Conservation (phyloP, 2,888 invertebrate species). For the Acronicta alni region DNA sequence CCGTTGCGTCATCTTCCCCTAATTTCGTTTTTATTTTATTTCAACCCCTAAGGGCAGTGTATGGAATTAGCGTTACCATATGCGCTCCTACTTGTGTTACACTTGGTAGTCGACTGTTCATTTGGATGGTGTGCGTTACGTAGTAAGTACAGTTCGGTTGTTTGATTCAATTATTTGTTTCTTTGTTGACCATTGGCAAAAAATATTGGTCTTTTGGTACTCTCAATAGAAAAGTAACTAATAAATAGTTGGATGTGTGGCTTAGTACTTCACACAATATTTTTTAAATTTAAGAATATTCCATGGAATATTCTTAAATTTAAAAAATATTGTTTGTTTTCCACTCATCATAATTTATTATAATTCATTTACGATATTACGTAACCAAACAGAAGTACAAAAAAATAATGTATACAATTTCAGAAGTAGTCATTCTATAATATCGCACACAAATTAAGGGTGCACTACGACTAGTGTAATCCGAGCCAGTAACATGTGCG, state of each 20-base stretch:
- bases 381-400: neutral
- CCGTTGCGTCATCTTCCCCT: constrained; percentile 86
- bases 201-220: neutral
- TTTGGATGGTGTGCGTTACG: constrained; percentile 68
- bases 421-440: constrained; percentile 19
- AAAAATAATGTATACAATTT: neutral
- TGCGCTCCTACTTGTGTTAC: constrained; percentile 87
- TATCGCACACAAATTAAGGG: constrained; percentile 64
- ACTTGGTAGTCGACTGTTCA: constrained; percentile 81
- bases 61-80: constrained; percentile 88
- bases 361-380: no score
- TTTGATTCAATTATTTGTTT: constrained; percentile 2
- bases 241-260: no score
- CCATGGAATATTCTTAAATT: no score
- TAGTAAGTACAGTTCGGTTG: constrained; percentile 18
- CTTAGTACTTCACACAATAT: no score
- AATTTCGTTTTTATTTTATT: constrained; percentile 88
- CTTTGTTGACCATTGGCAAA: neutral
- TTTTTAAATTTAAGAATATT: neutral
- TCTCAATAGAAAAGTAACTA: neutral
- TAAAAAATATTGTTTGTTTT: no score
- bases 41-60: constrained; percentile 80
- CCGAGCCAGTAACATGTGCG: constrained; percentile 82
- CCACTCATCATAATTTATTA: no score
- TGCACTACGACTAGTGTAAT: constrained; percentile 71